These are phyloP conservation scores for Glossophaga mutica DNA, from an alignment of 2,797 vertebrate genomes.

Conservation along the genomic window DNA sequence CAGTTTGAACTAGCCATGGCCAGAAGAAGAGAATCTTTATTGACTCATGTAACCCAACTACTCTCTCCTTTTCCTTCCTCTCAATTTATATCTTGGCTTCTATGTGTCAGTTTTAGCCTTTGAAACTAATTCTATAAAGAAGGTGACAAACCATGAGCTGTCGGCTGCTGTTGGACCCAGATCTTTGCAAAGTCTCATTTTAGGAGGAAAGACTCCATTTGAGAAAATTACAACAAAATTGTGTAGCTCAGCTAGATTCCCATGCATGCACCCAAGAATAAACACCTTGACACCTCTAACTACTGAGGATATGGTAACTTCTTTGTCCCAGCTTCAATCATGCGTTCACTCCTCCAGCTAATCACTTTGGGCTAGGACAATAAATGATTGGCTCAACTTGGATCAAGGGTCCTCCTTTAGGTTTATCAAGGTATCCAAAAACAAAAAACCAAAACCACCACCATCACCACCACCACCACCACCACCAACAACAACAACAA, in stretches of 20 bases:
- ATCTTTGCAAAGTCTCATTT: background rate
- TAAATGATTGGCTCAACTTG: background rate
- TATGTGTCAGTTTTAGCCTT: background rate
- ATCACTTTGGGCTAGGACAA: background rate
- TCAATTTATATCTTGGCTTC: background rate
- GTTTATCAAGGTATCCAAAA: background rate
- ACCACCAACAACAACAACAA: too few species aligned
- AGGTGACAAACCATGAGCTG: background rate
- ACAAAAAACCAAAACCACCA: too few species aligned
- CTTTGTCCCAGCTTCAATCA: background rate
- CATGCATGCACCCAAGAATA: background rate
- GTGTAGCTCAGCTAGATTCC: background rate
- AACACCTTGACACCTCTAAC: background rate
- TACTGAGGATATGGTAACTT: background rate
- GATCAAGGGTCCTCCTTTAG: background rate
- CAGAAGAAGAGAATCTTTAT: background rate
- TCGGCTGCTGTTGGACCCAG: background rate
- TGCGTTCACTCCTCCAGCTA: background rate
- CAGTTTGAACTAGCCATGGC: background rate
- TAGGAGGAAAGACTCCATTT: background rate
- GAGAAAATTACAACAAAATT: background rate
- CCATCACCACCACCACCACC: too few species aligned
- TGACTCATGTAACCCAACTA: background rate
- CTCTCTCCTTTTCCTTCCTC: background rate
- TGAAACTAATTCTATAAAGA: background rate